Evolutionary conservation across 2,888 invertebrate genomes (phyloP).

Genomic region (Amaurobius ferox): DNA sequence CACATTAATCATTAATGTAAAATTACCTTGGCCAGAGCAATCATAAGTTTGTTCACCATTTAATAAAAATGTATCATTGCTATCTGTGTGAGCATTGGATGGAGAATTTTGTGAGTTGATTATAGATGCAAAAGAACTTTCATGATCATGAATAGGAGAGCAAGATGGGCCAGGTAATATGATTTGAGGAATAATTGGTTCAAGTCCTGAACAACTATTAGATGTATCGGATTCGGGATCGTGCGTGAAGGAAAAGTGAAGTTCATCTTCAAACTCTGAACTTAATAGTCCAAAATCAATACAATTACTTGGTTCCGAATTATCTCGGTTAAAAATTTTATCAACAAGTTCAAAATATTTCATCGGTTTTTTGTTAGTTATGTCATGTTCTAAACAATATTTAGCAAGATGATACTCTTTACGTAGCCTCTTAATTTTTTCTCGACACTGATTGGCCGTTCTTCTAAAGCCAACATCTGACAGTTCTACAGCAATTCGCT

Average conservation of each 20-base stretch:
- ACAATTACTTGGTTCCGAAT: constrained; percentile 1
- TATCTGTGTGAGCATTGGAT: constrained; percentile 29
- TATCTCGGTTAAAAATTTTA: constrained; percentile 50
- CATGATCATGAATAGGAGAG: constrained; percentile 16
- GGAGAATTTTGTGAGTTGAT: constrained; percentile 21
- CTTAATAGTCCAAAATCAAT: constrained; percentile 22
- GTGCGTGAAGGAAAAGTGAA: constrained; percentile 45
- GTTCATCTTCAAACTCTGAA: constrained; percentile 62
- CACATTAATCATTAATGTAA: no score
- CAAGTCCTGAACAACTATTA: constrained; percentile 44
- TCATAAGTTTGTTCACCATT: constrained; percentile 37
- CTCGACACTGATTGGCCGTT: constrained; percentile 66
- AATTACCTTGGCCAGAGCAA: constrained; percentile 47
- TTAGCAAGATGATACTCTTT: constrained; percentile 57
- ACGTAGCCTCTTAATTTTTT: constrained; percentile 62
- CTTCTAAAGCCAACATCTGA: constrained; percentile 47
- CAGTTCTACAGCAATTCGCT: constrained; percentile 51
- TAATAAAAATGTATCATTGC: constrained; percentile 41
- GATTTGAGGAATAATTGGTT: constrained; percentile 24
- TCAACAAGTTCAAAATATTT: constrained; percentile 57
- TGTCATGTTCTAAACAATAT: constrained; percentile 43
- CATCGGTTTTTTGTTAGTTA: constrained; percentile 55
- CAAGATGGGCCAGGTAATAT: constrained; percentile 38
- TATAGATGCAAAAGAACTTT: constrained; percentile 4
- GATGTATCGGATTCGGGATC: constrained; percentile 60